phyloP scores from a whole-genome alignment of 2,113 vertebrate species.

The Laterallus jamaicensis region DNA sequence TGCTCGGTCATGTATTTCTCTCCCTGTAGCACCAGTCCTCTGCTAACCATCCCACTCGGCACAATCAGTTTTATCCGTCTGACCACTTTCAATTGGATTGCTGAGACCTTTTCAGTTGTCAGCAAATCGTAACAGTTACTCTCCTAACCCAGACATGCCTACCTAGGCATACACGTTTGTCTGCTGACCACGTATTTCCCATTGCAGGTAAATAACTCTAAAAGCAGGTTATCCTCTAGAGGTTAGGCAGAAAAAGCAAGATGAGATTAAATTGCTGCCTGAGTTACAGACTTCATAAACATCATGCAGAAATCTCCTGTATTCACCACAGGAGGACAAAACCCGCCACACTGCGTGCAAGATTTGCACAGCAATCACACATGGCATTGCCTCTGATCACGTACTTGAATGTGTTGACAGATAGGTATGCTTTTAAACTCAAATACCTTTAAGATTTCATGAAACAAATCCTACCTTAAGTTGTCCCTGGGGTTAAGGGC shows the following conservation, averaged over 20 bases:
- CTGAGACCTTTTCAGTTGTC: not conserved
- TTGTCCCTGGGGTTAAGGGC: conserved; percentile 1
- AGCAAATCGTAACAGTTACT: not conserved
- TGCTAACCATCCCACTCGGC: not conserved
- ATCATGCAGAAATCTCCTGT: not conserved
- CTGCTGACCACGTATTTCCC: not conserved
- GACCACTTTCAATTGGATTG: not conserved
- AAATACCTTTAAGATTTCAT: not conserved
- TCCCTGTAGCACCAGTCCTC: not conserved
- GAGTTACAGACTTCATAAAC: not conserved
- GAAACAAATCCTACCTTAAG: not conserved
- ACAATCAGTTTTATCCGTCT: not conserved
- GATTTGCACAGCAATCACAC: not conserved
- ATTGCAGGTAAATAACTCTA: not conserved
- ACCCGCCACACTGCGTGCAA: not conserved
- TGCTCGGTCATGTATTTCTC: not conserved
- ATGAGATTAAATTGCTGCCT: not conserved
- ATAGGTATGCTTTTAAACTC: conserved; percentile 6
- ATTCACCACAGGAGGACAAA: not conserved
- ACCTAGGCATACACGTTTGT: not conserved
- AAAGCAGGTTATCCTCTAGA: not conserved
- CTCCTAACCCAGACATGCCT: not conserved
- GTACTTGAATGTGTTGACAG: not conserved
- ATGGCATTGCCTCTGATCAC: not conserved
- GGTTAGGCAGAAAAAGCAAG: not conserved